Evolutionary conservation across 2,888 invertebrate genomes (phyloP).

Genomic region (Heteropelma amictum): DNA sequence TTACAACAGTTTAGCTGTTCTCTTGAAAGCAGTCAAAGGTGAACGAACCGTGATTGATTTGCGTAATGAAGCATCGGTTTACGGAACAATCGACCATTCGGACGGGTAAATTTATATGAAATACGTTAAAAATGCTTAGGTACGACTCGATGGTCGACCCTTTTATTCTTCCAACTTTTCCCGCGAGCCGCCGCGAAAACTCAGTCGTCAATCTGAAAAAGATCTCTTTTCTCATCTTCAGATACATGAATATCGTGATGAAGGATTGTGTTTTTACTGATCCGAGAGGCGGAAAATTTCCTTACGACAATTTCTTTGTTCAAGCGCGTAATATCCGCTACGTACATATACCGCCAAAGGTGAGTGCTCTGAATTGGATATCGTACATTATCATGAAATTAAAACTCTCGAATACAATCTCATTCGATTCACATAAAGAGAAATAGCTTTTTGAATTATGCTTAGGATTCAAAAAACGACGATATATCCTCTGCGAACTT

Average conservation of each 20-base stretch:
- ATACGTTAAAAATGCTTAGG: neutral
- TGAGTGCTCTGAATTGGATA: constrained; percentile 60
- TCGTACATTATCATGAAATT: neutral
- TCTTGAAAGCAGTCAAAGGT: constrained; percentile 82
- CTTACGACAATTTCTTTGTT: constrained; percentile 83
- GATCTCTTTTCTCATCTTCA: constrained; percentile 70
- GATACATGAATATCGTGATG: constrained; percentile 85
- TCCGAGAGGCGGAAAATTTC: constrained; percentile 81
- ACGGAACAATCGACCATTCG: constrained; percentile 81
- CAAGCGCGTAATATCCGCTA: constrained; percentile 84
- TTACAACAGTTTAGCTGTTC: constrained; percentile 82
- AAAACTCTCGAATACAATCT: neutral
- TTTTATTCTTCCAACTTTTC: neutral
- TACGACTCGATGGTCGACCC: too few species aligned
- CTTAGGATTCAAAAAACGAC: too few species aligned
- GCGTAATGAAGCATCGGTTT: constrained; percentile 83
- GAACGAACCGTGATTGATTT: constrained; percentile 83
- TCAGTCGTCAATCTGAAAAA: neutral
- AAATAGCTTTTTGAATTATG: too few species aligned
- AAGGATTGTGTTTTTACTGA: constrained; percentile 83
- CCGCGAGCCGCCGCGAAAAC: constrained; percentile 5
- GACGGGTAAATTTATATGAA: constrained; percentile 81
- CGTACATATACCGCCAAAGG: constrained; percentile 82
- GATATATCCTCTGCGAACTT: too few species aligned
- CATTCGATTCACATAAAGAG: neutral